Evolutionary conservation across 2,797 vertebrate genomes (phyloP), one percentile per base, ranked within the genome.

Genomic region (Crax fasciolata): DNA sequence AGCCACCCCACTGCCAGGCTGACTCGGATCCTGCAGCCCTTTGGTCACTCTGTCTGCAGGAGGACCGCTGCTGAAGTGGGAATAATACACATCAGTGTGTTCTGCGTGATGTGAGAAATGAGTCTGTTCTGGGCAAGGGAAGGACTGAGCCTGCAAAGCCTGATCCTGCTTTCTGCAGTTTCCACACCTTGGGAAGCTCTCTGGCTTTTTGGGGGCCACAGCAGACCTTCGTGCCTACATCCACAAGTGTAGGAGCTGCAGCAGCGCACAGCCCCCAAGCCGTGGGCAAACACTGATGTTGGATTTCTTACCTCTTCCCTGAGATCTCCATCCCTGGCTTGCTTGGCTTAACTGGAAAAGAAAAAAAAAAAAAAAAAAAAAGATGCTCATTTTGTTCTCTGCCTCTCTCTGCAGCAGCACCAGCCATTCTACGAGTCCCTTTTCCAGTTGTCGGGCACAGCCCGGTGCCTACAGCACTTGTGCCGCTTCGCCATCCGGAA

Each of bases 361-460:
- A 55, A 52, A 9, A 2, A 3, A 0, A 63, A 54, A 3, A 2
- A 58, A 21, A 6, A 2, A 2, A 0, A 0, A 8, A 11, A 4
- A 17, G 21, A 25, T 3, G 39, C 20, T 30, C 27, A 1, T 6
- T 20, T 61, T 24, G 8, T 15, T 17, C 25, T 12, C 7, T 11
- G 6, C 21, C 9, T 25, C n/a, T 72, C 63, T 85, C 55, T 92
- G 67, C 96, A 99, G 98, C 91, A 59, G 85, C 97, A 98, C 95
- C 93, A 15, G 80, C 15, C 72, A 2, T 98, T 98, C 97, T 98
- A 98, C 38, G 43, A 87, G 51, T 98, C 98, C 23, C 80, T 99
- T 25, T 95, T 98, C 6, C 80, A 46, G 41, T 85, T 98, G 91
- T 97, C 81, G 4, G 81, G 88, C 28, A 54, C 68, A 0, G 97